Evolutionary conservation across 2,113 vertebrate genomes (phyloP), one percentile per base, ranked within the genome.

Genomic region (Lagopus leucura): DNA sequence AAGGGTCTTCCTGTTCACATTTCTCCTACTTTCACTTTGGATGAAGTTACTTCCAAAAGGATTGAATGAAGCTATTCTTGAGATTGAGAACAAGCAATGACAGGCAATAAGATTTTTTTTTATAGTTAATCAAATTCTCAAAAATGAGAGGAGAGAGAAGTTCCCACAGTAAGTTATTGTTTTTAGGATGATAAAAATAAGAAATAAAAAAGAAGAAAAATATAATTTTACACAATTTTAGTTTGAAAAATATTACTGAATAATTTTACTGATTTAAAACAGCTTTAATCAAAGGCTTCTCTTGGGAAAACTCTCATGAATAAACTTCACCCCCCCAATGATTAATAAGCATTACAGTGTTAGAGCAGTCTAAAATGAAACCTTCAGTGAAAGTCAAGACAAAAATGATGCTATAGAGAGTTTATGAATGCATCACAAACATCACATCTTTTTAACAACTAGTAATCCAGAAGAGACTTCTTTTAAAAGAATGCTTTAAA

Each of bases 251-350:
- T 8, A 10, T 81, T 84, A 67, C 10, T n/a, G 5, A 3, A 42
- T 27, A 69, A 61, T 70, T 89, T 55, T 57, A 38, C 4, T 65
- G 19, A 73, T 40, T 6, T 55, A 27, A 50, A 8, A 72, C 55
- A 50, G 36, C 7, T 78, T 14, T 63, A 74, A n/a, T 71, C 1
- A 7, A 81, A 81, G 4, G 8, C 14, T 60, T 50, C 19, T 43
- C 11, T 45, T 36, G 16, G 32, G 24, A 85, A 63, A 73, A 67
- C 58, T 15, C 5, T 60, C 14, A 40, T 18, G 54, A 77, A 71
- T 38, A 25, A 25, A 4, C 11, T 25, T n/a, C 34, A 22, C 4
- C 2, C 6, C 6, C 11, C 2, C 12, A 5, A 1, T 32, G 5
- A 61, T 28, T 72, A 21, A 21, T 47, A 14, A 45, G 8, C 30